These are phyloP conservation scores for Rhyacophila brunnea DNA, from an alignment of 1,140 invertebrate genomes.

Conservation along the genomic window DNA sequence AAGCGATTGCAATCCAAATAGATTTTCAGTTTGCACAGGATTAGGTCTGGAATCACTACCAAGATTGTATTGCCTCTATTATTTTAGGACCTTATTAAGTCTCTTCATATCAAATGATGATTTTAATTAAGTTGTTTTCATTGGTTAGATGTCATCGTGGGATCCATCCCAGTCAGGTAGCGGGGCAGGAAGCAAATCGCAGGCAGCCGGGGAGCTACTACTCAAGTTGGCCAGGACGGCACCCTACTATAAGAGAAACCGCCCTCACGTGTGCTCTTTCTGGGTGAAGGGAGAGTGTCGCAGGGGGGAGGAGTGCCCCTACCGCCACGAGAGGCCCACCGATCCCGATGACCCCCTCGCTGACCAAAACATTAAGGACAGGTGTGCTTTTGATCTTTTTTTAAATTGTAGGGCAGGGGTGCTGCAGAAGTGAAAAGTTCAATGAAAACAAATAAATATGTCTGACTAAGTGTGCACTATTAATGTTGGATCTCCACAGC, in stretches of 20 bases:
- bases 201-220: conserved; percentile 84
- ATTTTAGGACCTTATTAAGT: too few relatives aligned
- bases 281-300: conserved; percentile 99
- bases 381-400: conserved; percentile 38
- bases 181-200: conserved; percentile 66
- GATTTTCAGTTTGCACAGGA: too few relatives aligned
- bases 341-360: conserved; percentile 99
- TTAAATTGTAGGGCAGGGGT: too few relatives aligned
- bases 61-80: too few relatives aligned
- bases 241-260: conserved; percentile 98
- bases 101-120: too few relatives aligned
- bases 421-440: too few relatives aligned
- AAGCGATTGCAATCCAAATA: too few relatives aligned
- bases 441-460: too few relatives aligned
- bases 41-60: too few relatives aligned
- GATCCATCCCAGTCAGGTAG: conserved; percentile 66
- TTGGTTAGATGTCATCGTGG: conserved; percentile 52
- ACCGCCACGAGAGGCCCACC: conserved; percentile 98
- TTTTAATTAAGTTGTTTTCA: too few relatives aligned
- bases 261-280: conserved; percentile 99
- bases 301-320: conserved; percentile 98
- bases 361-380: conserved; percentile 99
- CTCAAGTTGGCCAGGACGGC: conserved; percentile 93
- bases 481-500: too few relatives aligned
- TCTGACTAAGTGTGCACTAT: too few relatives aligned